These are phyloP conservation scores for Zootoca vivipara DNA, from an alignment of 2,113 vertebrate species.

Conservation along the genomic window DNA sequence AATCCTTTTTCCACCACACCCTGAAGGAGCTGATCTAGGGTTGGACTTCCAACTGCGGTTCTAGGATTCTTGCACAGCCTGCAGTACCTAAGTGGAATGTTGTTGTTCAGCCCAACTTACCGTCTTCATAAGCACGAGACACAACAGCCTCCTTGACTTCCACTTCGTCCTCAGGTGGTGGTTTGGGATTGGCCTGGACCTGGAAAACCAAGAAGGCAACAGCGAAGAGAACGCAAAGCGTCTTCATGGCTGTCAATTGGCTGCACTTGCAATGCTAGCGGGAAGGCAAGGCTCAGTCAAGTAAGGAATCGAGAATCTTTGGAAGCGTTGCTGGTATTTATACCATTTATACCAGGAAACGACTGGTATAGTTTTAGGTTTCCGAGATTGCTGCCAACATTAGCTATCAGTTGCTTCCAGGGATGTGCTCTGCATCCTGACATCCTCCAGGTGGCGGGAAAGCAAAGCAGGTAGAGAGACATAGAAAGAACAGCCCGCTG, in stretches of 20 bases:
- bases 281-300: neutral
- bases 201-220: neutral
- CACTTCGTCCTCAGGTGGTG: neutral
- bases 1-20: neutral
- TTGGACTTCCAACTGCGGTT: neutral
- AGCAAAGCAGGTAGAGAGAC: too few relatives aligned
- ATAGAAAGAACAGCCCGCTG: too few relatives aligned
- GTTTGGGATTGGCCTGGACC: neutral
- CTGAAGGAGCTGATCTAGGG: neutral
- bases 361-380: neutral
- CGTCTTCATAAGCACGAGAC: neutral
- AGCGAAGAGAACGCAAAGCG: neutral
- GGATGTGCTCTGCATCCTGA: too few relatives aligned
- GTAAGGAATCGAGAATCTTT: neutral
- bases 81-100: neutral
- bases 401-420: too few relatives aligned
- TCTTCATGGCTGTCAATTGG: neutral
- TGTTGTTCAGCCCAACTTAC: neutral
- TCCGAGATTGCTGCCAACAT: neutral
- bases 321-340: neutral
- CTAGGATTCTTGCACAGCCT: neutral
- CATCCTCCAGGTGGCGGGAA: too few relatives aligned
- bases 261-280: neutral
- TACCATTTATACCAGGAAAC: neutral
- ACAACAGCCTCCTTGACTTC: neutral